Base-by-base conservation (phyloP, 2,797 vertebrate species). In the Masticophis lateralis region DNA sequence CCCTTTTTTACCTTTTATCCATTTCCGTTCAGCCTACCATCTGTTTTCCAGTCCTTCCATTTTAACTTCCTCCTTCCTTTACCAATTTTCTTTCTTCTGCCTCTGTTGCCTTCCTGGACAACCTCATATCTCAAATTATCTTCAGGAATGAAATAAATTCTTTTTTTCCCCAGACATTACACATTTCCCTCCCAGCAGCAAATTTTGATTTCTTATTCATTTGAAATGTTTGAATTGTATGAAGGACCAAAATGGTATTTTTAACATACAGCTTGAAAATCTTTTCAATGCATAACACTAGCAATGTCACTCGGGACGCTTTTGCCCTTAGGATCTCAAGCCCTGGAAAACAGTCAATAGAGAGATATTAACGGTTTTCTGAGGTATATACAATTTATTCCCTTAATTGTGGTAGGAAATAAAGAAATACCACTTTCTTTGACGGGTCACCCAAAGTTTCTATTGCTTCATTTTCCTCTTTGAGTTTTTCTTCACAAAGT, bases 391-490 rank as follows among this genome's bases (percentile, higher is more conserved):
- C 57, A 4, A 0, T 92, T 1, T 91, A 91, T 91, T 51, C 9
- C 59, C 79, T 28, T 90, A 91, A 56, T 32, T 91, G 43, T 56
- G 22, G 27, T 13, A 14, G 56, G 18, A 20, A 94, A 66, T 59
- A 90, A 2, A 93, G 2, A n/a, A 3, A 74, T 12, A 27, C 1
- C n/a, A 87, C 37, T 47, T 87, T 27, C 74, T 92, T 8, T 63
- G 37, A 53, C 1, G 61, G 87, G 59, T 74, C 95, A 92, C 86
- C 0, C 90, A 87, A 7, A 51, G 11, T 25, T 28, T 93, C 57
- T 69, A 93, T 8, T 22, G 13, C 57, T 43, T 94, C 86, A 69
- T 94, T 93, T 95, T 56, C 5, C 1, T 1, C 91, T 92, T 32
- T 94, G 2, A 59, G 90, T 9, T 3, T 91, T 94, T 90, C n/a